These are phyloP conservation scores for Bufotes viridis DNA, from an alignment of 2,797 vertebrate species.

Conservation along the genomic window DNA sequence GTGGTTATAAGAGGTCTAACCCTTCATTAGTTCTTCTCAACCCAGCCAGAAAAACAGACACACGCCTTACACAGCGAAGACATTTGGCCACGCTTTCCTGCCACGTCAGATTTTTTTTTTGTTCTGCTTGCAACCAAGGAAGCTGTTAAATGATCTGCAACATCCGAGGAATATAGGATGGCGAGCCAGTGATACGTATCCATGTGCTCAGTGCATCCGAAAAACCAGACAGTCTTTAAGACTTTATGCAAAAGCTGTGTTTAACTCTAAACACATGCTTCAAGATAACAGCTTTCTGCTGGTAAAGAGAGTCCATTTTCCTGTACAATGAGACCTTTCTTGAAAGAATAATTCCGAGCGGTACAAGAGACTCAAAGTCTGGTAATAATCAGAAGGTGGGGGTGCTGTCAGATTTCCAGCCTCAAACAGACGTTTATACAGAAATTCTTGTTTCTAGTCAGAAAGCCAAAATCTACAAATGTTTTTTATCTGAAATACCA, in stretches of 20 bases:
- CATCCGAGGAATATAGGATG: slow-evolving; percentile 12
- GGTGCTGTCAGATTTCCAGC: slow-evolving; percentile 62
- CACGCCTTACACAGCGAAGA: slow-evolving; percentile 7
- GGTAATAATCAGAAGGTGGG: slow-evolving; percentile 68
- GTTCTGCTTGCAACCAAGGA: slow-evolving; percentile 21
- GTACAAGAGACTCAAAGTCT: slow-evolving; percentile 63
- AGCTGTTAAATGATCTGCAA: slow-evolving; percentile 17
- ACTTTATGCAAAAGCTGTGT: slow-evolving; percentile 72
- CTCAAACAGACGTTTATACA: slow-evolving; percentile 69
- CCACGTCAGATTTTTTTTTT: slow-evolving; percentile 38
- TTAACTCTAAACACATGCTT: slow-evolving; percentile 81
- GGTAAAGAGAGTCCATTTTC: slow-evolving; percentile 69
- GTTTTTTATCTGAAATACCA: slow-evolving; percentile 65
- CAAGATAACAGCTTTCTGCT: slow-evolving; percentile 73
- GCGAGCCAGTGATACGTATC: slow-evolving; percentile 1
- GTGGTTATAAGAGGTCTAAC: slow-evolving; percentile 71
- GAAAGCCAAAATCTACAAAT: slow-evolving; percentile 70
- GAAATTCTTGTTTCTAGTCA: slow-evolving; percentile 69
- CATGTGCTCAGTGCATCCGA: slow-evolving; percentile 67
- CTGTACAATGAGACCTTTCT: slow-evolving; percentile 73
- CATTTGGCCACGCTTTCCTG: slow-evolving; percentile 31
- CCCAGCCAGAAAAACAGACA: slow-evolving; percentile 51
- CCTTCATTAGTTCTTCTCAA: slow-evolving; percentile 66
- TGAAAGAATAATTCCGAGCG: slow-evolving; percentile 62
- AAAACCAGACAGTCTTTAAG: slow-evolving; percentile 70